Base-by-base conservation (phyloP, 1,140 invertebrate species). In the Notospermus geniculatus region DNA sequence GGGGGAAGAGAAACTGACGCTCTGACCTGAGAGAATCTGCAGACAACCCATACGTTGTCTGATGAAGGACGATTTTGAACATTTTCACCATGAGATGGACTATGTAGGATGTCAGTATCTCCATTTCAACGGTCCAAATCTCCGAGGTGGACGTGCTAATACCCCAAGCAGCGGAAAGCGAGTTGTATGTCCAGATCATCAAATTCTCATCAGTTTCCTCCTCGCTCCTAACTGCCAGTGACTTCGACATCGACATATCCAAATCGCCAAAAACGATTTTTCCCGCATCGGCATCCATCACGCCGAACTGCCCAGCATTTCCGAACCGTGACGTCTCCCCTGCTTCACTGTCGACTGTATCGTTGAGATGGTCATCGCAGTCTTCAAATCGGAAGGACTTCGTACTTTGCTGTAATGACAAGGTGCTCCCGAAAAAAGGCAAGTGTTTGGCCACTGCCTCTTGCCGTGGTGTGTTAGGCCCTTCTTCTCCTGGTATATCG, bases 191-290 rank as follows among this genome's bases (percentile, higher is more conserved):
- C n/a, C 19, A 27, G 25, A 23, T 27, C 19, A 50, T 19, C 46
- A 27, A 9, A n/a, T 50, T 50, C n/a, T 19, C 46, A 23, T 50
- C 46, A 50, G 46, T 27, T n/a, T 19, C 46, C 46, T 23, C 19
- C 4, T 50, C 46, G n/a, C n/a, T n/a, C 25, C n/a, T 4, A 7
- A 15, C 5, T 15, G 15, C 15, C 32, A 36, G 4, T 4, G 5
- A 36, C 32, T 36, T 36, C 23, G 64, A 59, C 15, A 57, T 36
- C 9, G 69, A 43, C 50, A 68, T 60, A 29, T 72, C 74, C 23
- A 63, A 62, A 41, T 78, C 74, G 9, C 74, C 72, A 69, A 80
- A 80, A 2, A 72, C 59, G 41, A 80, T 75, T 59, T 74, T 76
- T 11, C 77, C 77, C 52, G 69, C 66, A 58, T 65, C 71, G 19